Evolutionary conservation across 1,140 invertebrate genomes (phyloP).

Genomic region (Ostrea denselamellosa): DNA sequence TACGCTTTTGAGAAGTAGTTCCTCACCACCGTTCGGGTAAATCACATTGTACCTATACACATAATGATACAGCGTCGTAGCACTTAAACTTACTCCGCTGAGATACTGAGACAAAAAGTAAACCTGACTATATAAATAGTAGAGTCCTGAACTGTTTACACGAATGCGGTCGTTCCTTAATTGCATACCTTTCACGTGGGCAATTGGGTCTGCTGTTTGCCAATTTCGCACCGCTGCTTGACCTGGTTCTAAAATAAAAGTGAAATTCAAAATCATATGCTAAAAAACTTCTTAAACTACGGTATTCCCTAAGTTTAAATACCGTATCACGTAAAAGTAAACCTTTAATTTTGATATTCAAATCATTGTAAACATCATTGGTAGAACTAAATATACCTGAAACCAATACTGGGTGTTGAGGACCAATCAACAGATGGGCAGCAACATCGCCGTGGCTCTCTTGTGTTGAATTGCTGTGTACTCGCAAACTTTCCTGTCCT

Average conservation of each 20-base stretch:
- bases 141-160: conserved; percentile 50
- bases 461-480: background rate
- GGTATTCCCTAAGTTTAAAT: too few relatives aligned
- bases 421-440: background rate
- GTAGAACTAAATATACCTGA: background rate
- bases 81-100: background rate
- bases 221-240: conserved; percentile 45
- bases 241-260: conserved; percentile 34
- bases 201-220: background rate
- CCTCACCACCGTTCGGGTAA: conserved; percentile 51
- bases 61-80: conserved; percentile 53
- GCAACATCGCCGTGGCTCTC: background rate
- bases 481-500: background rate
- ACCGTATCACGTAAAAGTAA: too few relatives aligned
- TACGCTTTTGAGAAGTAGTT: conserved; percentile 51
- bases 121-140: conserved; percentile 57
- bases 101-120: conserved; percentile 46
- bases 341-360: background rate
- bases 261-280: background rate
- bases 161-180: conserved; percentile 45
- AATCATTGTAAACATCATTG: background rate
- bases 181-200: conserved; percentile 44
- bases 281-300: too few relatives aligned
- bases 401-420: background rate
- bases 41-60: conserved; percentile 55